These are phyloP conservation scores for Syrphus vitripennis DNA, from an alignment of 2,888 invertebrate genomes.

Conservation along the genomic window DNA sequence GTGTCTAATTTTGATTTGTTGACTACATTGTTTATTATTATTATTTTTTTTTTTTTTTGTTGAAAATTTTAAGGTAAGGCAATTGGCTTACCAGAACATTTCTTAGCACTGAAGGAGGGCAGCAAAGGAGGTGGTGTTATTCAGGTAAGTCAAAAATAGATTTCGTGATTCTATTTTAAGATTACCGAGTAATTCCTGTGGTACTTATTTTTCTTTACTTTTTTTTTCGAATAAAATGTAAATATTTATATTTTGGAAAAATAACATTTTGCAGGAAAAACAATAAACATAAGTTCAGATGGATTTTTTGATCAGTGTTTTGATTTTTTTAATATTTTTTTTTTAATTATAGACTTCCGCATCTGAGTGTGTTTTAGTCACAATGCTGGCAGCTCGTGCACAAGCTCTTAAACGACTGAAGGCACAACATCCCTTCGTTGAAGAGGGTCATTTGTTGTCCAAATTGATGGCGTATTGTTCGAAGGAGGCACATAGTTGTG, in stretches of 20 bases:
- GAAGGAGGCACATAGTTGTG: slow-evolving; percentile 94
- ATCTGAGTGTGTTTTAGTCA: slow-evolving; percentile 96
- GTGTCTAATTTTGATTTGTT: slow-evolving; percentile 32
- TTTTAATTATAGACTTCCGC: slow-evolving; percentile 89
- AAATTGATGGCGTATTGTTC: slow-evolving; percentile 97
- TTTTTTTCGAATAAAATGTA: neutral
- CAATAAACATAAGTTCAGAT: neutral
- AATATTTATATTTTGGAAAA: slow-evolving; percentile 9
- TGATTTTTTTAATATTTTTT: slow-evolving; percentile 10
- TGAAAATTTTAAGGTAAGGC: slow-evolving; percentile 85
- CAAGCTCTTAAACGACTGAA: slow-evolving; percentile 93
- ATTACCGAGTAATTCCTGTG: neutral
- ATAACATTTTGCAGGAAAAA: slow-evolving; percentile 1
- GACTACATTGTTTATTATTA: neutral
- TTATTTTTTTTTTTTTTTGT: slow-evolving; percentile 11
- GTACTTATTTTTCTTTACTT: slow-evolving; percentile 1
- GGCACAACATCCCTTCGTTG: slow-evolving; percentile 91
- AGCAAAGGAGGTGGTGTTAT: slow-evolving; percentile 97
- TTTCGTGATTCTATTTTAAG: slow-evolving; percentile 25
- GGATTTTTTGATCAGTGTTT: neutral
- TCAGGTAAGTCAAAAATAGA: slow-evolving; percentile 84
- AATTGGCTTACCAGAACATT: slow-evolving; percentile 95
- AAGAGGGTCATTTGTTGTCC: slow-evolving; percentile 94
- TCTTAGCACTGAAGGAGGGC: slow-evolving; percentile 90
- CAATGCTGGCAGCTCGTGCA: slow-evolving; percentile 95